These are phyloP conservation scores for Echiichthys vipera DNA, from an alignment of 2,797 vertebrate species.

Conservation along the genomic window DNA sequence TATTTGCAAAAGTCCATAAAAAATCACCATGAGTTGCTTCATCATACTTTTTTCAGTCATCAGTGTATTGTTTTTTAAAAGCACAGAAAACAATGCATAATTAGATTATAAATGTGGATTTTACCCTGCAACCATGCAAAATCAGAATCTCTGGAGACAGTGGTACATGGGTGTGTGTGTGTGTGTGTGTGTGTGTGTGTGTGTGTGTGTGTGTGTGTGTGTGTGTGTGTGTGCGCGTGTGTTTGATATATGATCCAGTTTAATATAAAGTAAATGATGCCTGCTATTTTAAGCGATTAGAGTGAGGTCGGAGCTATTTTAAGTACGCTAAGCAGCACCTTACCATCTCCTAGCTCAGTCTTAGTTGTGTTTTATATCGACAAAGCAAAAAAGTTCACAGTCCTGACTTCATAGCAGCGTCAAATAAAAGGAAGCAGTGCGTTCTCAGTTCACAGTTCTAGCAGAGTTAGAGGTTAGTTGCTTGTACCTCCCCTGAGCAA, in stretches of 20 bases:
- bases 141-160: slow-evolving; percentile 21
- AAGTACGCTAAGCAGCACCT: slow-evolving; percentile 38
- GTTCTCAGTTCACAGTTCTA: slow-evolving; percentile 17
- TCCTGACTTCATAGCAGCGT: slow-evolving; percentile 24
- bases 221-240: background rate
- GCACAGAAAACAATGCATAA: slow-evolving; percentile 7
- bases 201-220: background rate
- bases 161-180: background rate
- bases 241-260: slow-evolving; percentile 49
- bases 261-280: slow-evolving; percentile 53
- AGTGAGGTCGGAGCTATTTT: slow-evolving; percentile 57
- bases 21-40: slow-evolving; percentile 10
- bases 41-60: slow-evolving; percentile 6
- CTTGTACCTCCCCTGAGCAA: slow-evolving; percentile 22
- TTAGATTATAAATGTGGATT: slow-evolving; percentile 50
- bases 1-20: background rate
- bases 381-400: slow-evolving; percentile 20
- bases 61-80: slow-evolving; percentile 4
- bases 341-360: slow-evolving; percentile 7
- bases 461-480: slow-evolving; percentile 55
- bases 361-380: slow-evolving; percentile 20
- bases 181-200: background rate
- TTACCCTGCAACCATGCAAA: slow-evolving; percentile 34
- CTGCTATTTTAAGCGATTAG: slow-evolving; percentile 52
- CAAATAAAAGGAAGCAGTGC: slow-evolving; percentile 37